phyloP scores from a whole-genome alignment of 1,140 invertebrate species.

The Homarus americanus region DNA sequence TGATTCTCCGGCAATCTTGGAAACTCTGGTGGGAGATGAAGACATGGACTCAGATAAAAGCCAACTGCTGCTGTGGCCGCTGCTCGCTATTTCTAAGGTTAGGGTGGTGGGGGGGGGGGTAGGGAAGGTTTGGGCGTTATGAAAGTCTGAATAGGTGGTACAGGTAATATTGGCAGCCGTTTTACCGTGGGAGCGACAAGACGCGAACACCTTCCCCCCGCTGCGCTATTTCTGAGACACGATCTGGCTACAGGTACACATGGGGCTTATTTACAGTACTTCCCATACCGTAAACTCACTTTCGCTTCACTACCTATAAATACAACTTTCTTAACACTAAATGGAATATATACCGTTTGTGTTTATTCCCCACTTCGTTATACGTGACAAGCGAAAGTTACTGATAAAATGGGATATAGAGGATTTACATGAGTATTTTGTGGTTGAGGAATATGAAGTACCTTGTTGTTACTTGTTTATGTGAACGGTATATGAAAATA shows the following conservation, averaged over 20 bases:
- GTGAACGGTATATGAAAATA: no score
- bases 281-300: not conserved
- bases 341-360: no score
- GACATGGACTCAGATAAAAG: not conserved
- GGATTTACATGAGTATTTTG: no score
- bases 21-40: not conserved
- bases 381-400: no score
- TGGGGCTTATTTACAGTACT: not conserved
- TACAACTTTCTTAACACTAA: no score
- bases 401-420: no score
- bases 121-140: slow-evolving; percentile 20
- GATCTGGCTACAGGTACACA: not conserved
- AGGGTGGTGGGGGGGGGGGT: slow-evolving; percentile 7
- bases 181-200: slow-evolving; percentile 43
- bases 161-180: slow-evolving; percentile 64
- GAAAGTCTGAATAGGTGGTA: slow-evolving; percentile 42
- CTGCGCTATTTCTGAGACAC: not conserved
- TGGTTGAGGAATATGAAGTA: no score
- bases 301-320: not conserved
- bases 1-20: not conserved
- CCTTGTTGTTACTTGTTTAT: no score
- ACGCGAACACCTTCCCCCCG: not conserved
- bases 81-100: not conserved
- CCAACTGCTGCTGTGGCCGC: not conserved
- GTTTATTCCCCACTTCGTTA: no score